phyloP scores from a whole-genome alignment of 2,888 invertebrate genomes.

The Chironomus tentans region DNA sequence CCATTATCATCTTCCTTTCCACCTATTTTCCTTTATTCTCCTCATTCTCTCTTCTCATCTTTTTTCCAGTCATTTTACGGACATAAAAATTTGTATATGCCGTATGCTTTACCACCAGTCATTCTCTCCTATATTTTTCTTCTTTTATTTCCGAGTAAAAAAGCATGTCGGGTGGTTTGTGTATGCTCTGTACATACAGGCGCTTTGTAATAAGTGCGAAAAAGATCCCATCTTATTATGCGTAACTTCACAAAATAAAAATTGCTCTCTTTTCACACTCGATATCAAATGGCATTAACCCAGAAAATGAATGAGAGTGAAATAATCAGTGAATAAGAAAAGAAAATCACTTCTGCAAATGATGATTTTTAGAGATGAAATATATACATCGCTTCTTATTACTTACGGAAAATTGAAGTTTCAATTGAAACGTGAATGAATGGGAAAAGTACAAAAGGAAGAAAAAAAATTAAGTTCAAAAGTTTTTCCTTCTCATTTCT shows the following conservation, averaged over 20 bases:
- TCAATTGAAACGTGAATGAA: background rate
- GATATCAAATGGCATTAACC: constrained; percentile 16
- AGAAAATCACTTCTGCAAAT: constrained; percentile 4
- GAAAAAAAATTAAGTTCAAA: no score
- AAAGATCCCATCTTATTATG: constrained; percentile 3
- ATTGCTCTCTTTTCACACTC: constrained; percentile 12
- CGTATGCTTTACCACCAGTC: background rate
- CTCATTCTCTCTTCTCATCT: background rate
- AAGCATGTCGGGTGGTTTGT: no score
- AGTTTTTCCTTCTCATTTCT: background rate
- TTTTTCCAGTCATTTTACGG: background rate
- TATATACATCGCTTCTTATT: background rate
- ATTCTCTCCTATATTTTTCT: background rate
- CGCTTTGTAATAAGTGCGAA: background rate
- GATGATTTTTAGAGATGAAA: constrained; percentile 13
- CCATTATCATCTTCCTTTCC: constrained; percentile 15
- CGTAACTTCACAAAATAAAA: constrained; percentile 1
- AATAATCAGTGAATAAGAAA: background rate
- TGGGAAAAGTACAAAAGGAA: background rate
- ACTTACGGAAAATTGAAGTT: constrained; percentile 16
- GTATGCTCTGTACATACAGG: no score
- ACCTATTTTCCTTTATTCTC: background rate
- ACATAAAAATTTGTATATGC: background rate
- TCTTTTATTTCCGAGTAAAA: background rate
- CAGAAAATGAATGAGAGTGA: background rate